Percentiles rank a stretch among this genome's conserved stretches.
Conservation (phyloP, 2,888 invertebrate genomes). For the Agrochola macilenta region DNA sequence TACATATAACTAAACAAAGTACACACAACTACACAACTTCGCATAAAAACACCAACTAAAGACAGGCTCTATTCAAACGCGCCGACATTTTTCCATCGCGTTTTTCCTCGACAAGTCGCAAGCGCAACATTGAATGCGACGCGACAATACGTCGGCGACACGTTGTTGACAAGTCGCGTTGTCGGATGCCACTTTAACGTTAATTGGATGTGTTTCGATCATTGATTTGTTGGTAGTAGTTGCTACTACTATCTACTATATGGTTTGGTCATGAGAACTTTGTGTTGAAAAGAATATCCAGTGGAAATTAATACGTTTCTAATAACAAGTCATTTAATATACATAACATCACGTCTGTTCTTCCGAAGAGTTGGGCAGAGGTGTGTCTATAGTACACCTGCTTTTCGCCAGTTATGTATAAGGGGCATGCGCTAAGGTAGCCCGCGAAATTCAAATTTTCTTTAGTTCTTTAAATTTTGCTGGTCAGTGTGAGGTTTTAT, state of each 20-base stretch:
- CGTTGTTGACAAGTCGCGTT: conserved; percentile 75
- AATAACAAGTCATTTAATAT: background rate
- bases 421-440: too few relatives aligned
- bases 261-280: conserved; percentile 24
- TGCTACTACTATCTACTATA: background rate
- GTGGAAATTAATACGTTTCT: background rate
- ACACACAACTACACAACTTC: conserved; percentile 48
- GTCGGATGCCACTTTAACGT: conserved; percentile 70
- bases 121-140: conserved; percentile 79
- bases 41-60: conserved; percentile 53
- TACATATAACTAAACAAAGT: conserved; percentile 45
- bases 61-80: conserved; percentile 73
- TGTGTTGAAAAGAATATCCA: conserved; percentile 1
- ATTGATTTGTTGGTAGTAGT: conserved; percentile 64
- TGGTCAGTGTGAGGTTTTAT: too few relatives aligned
- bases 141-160: conserved; percentile 83
- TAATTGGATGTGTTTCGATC: conserved; percentile 76
- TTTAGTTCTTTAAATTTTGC: too few relatives aligned
- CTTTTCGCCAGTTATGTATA: too few relatives aligned
- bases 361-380: too few relatives aligned
- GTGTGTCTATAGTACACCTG: too few relatives aligned
- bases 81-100: conserved; percentile 75
- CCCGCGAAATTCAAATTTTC: too few relatives aligned
- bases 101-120: conserved; percentile 64
- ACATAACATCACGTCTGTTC: too few relatives aligned